Conservation (phyloP, 2,797 vertebrate species). For the Lagorchestes hirsutus region DNA sequence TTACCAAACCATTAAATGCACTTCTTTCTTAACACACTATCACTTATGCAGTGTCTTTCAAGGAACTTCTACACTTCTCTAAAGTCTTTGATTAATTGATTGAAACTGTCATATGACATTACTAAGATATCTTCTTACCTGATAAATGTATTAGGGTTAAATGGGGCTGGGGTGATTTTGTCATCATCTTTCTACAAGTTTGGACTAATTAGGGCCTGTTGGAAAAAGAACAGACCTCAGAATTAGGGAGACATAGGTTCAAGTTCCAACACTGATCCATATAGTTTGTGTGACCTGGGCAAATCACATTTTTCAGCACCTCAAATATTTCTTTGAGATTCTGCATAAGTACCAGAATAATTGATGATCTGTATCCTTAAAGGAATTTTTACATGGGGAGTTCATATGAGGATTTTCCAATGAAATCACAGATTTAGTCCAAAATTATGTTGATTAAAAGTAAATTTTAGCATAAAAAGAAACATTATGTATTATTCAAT, state of each 20-base stretch:
- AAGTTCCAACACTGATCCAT: neutral
- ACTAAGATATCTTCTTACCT: too few relatives aligned
- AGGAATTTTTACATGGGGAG: neutral
- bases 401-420: neutral
- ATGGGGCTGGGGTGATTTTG: too few relatives aligned
- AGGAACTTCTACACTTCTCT: too few relatives aligned
- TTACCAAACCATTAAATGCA: too few relatives aligned
- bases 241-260: neutral
- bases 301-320: neutral
- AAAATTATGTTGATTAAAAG: neutral
- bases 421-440: neutral
- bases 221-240: neutral
- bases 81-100: too few relatives aligned
- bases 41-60: too few relatives aligned
- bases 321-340: too few relatives aligned
- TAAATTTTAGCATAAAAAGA: neutral
- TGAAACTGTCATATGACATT: too few relatives aligned
- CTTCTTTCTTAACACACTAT: too few relatives aligned
- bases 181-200: too few relatives aligned
- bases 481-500: neutral
- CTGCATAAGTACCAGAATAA: neutral
- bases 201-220: too few relatives aligned
- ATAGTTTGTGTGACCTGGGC: neutral
- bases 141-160: too few relatives aligned
- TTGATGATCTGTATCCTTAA: neutral